These are phyloP conservation scores for Caenorhabditis sp. DNA, from an alignment of 2,888 invertebrate genomes.

Conservation along the genomic window DNA sequence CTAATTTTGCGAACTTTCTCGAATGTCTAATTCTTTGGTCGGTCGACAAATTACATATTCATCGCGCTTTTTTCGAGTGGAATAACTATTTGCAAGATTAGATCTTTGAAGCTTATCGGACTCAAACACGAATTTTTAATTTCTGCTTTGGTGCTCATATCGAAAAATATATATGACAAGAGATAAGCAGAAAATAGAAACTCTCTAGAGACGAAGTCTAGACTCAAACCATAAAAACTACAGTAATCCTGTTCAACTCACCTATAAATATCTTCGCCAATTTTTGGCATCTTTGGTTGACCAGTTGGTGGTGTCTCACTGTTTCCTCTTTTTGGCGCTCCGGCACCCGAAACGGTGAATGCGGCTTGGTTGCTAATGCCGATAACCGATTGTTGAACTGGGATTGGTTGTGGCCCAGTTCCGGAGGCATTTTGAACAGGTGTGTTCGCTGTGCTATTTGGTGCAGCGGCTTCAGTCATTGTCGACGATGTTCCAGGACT, in stretches of 20 bases:
- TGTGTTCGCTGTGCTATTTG: neutral
- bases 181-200: neutral
- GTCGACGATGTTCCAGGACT: conserved; percentile 25
- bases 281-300: conserved; percentile 1
- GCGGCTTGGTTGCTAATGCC: conserved; percentile 5
- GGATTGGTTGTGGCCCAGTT: neutral
- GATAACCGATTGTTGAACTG: conserved; percentile 4
- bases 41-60: too few relatives aligned
- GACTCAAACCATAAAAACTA: neutral
- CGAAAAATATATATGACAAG: too few relatives aligned
- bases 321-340: conserved; percentile 1
- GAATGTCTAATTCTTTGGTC: too few relatives aligned
- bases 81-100: too few relatives aligned
- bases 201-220: neutral
- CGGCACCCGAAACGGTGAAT: neutral
- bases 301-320: conserved; percentile 15
- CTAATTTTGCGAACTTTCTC: too few relatives aligned
- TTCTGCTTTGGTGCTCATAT: too few relatives aligned
- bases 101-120: too few relatives aligned
- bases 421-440: neutral
- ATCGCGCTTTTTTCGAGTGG: too few relatives aligned
- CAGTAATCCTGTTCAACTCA: too few relatives aligned
- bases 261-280: neutral
- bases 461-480: neutral
- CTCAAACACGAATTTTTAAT: too few relatives aligned